A percentile compares a stretch with the other conserved stretches of the same genome.
Evolutionary conservation across 2,797 vertebrate genomes (phyloP).

Genomic region (Valencia hispanica): DNA sequence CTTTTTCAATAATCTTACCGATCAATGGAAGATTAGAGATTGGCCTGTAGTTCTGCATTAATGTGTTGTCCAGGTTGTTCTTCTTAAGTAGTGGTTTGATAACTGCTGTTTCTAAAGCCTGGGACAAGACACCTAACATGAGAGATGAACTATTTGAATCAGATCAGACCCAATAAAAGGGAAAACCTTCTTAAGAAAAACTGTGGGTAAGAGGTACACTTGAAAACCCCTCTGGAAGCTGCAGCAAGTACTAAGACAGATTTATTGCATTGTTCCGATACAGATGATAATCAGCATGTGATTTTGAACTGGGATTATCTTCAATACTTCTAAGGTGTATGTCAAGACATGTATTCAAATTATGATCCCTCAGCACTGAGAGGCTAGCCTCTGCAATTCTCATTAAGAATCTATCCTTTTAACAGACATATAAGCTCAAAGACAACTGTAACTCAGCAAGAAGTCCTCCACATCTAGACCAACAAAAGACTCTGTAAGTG

Average conservation of each 20-base stretch:
- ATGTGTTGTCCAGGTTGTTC: no score
- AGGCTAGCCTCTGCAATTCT: constrained; percentile 38
- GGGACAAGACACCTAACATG: no score
- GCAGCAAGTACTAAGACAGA: constrained; percentile 6
- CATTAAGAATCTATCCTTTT: constrained; percentile 32
- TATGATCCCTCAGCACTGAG: not conserved
- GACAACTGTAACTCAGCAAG: constrained; percentile 32
- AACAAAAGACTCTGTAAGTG: constrained; percentile 70
- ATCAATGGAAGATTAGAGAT: no score
- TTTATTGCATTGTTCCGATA: not conserved
- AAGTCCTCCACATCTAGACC: constrained; percentile 49
- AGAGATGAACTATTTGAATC: no score
- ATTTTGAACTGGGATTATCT: not conserved
- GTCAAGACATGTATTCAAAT: not conserved
- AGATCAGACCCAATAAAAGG: no score
- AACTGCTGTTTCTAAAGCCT: no score
- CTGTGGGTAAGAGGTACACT: not conserved
- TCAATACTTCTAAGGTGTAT: not conserved
- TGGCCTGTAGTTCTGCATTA: no score
- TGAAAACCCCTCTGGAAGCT: not conserved
- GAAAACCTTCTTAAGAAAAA: no score
- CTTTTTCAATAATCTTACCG: no score
- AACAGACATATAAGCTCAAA: constrained; percentile 21
- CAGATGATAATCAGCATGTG: not conserved
- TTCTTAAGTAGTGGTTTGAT: no score